Evolutionary conservation across 2,888 invertebrate genomes (phyloP), one percentile per base, ranked within the genome.

Genomic region (Malacosoma neustria): DNA sequence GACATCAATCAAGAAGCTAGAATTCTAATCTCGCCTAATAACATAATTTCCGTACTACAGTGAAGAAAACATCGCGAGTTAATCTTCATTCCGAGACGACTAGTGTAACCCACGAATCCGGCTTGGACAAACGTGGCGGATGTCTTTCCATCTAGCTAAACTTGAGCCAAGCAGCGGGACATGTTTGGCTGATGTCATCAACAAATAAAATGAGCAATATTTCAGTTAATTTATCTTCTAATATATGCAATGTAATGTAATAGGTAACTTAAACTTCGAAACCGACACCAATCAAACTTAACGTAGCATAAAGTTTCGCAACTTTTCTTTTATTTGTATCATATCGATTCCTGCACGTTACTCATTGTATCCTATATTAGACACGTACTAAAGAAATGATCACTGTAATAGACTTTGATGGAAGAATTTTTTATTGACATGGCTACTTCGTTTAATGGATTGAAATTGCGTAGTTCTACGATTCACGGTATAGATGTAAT

Each of bases 341-440:
- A 38, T 47, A 45, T 46, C 42, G 43, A 42, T 39, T 46, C 12
- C 9, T 12, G 11, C 14, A 13, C 30, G 46, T 41, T 46, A 48
- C 51, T 50, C 53, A 57, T 58, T 49, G 49, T 57, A 46, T 57
- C 42, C 49, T 57, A 54, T 63, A 64, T 69, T 63, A 64, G 61
- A 56, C 67, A 69, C 67, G 67, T 69, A 57, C 59, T 41, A 45
- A 49, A 46, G 39, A 48, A 65, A 61, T 56, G 44, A 49, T 48
- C 37, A 37, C 33, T 32, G 46, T 57, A 61, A 59, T 60, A 44
- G 50, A 53, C 43, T 50, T 48, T 35, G 42, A 45, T 51, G 41
- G 45, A 51, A 51, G 45, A 45, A 43, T 54, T 57, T 54, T 61
- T 57, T 54, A 56, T 51, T 50, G 45, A 40, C 37, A 36, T 45